Evolutionary conservation across 2,888 invertebrate genomes (phyloP), one percentile per base, ranked within the genome.

Genomic region (Drosophila ustulata): DNA sequence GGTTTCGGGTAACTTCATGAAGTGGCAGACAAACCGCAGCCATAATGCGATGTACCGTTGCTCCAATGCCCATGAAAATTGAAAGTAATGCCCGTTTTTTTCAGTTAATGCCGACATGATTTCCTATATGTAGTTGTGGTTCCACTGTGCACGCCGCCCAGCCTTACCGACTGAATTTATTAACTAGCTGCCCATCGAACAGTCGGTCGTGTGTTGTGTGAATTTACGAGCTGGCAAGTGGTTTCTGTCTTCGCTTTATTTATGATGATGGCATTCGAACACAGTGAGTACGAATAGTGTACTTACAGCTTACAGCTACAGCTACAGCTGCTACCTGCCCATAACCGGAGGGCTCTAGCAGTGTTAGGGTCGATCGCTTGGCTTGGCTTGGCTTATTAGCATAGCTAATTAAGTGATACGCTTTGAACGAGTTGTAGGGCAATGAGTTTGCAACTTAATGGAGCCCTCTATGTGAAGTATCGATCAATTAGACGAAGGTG

Each of bases 331-430:
- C 18, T 37, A 58, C 58, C 58, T 7, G 25, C 6, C 23, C n/a
- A 11, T 25, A 26, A n/a, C 11, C 46, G 3, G 26, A 41, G 39
- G 39, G 39, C 39, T 13, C 9, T 26, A 46, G 23, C 23, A 25
- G 11, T 13, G 13, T 3, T 49, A 13, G 49, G 51, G 28, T 28
- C 39, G 18, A 18, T 18, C 18, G 18, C 18, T 18, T 1, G 18
- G 37, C 50, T 13, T 4, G n/a, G n/a, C n/a, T n/a, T n/a, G 39
- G 71, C 79, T 63, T 61, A 82, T 82, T 82, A 82, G 80, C 82
- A 88, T 86, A 86, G 67, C 75, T 82, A 88, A 82, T 82, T 88
- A 78, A 77, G 88, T 77, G 80, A 79, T 80, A 76, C 59, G 68
- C 66, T 71, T 78, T 62, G 58, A 67, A 58, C 39, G 45, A 46